Base-by-base conservation (phyloP, 2,113 vertebrate species). In the Pseudopipra pipra region DNA sequence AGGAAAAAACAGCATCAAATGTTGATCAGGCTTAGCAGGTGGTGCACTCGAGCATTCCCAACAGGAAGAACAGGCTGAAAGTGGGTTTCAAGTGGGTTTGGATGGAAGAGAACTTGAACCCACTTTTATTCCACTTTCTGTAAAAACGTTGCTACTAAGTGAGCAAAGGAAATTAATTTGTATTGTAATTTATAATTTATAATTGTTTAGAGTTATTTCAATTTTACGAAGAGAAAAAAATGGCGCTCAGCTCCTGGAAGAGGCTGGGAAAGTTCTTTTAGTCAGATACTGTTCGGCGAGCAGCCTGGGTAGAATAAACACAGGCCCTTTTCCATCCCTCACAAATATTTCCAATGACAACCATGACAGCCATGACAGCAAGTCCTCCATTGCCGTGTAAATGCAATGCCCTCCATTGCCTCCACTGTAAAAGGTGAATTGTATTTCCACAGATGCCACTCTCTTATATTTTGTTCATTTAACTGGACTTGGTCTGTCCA, bases 81-180 rank as follows among this genome's bases (percentile, higher is more conserved):
- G 2, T 35, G 8, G 72, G 15, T 23, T 87, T 83, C 20, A 28
- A 3, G 8, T 2, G 2, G 1, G 0, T 61, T 77, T 75, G 59
- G 55, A 22, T 11, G n/a, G 55, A 78, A 59, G 31, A 90, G 21
- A 75, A 23, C 44, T 25, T 44, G 31, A 75, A 79, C 4, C 6
- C 13, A 1, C 37, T 58, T 85, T 58, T 63, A 25, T 78, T 63
- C 37, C 3, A 9, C 33, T 41, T 73, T 33, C 44, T 80, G 23
- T 58, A 84, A 74, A 78, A 21, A 28, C 6, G 63, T n/a, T n/a
- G 8, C 27, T 70, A 30, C 31, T 61, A 54, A 76, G 11, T 35
- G 13, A 31, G 13, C 41, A 43, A 58, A 49, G 49, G 75, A 46
- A 11, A 65, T 65, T 74, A 46, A 43, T 72, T 71, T 63, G 22